Conservation (phyloP, 1,140 invertebrate species). For the Holotrichia oblita region DNA sequence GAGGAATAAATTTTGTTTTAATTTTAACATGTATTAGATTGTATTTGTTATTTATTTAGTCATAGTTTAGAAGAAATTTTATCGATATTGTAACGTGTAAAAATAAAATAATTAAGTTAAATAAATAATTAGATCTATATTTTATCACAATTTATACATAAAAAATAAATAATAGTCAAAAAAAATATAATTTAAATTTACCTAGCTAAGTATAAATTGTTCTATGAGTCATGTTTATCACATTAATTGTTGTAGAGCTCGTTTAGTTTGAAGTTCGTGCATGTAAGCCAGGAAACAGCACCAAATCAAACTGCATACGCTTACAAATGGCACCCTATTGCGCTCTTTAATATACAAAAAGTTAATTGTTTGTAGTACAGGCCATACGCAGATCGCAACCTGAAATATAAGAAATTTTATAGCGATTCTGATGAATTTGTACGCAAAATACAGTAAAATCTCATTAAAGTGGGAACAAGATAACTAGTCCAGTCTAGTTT, state of each 20-base stretch:
- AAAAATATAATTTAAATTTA: slow-evolving; percentile 1
- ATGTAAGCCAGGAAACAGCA: slow-evolving; percentile 87
- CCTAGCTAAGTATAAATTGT: slow-evolving; percentile 9
- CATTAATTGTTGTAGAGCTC: not conserved
- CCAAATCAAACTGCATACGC: slow-evolving; percentile 84
- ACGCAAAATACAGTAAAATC: no score
- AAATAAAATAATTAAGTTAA: not conserved
- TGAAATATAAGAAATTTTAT: no score
- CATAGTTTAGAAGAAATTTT: not conserved
- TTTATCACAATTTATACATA: not conserved
- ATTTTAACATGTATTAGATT: not conserved
- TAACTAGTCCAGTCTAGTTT: no score
- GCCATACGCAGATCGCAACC: slow-evolving; percentile 84
- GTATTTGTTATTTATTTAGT: not conserved
- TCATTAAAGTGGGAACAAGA: no score
- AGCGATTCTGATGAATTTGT: no score
- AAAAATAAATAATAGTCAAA: not conserved
- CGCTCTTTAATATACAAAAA: slow-evolving; percentile 79
- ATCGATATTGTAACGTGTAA: no score
- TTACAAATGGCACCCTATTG: slow-evolving; percentile 86
- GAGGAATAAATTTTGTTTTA: no score
- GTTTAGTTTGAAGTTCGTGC: slow-evolving; percentile 74
- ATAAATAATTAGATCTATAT: slow-evolving; percentile 6
- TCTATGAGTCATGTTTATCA: not conserved
- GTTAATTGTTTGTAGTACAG: slow-evolving; percentile 83